These are phyloP conservation scores for Engystomops pustulosus DNA, from an alignment of 2,113 vertebrate genomes.

Conservation along the genomic window DNA sequence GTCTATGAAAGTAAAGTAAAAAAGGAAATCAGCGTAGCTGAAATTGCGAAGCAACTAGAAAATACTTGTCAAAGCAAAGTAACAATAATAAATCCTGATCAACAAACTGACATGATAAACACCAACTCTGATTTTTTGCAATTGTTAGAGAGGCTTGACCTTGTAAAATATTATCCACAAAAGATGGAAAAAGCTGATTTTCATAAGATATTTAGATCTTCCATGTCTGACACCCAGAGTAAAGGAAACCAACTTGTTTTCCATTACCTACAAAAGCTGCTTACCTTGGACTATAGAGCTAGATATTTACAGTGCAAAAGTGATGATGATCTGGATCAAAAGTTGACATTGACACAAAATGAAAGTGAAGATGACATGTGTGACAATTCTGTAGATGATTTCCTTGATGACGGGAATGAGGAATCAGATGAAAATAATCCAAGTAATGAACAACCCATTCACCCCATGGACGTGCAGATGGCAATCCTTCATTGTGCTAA, in stretches of 20 bases:
- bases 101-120: conserved; percentile 11
- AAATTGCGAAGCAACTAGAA: conserved; percentile 58
- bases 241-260: conserved; percentile 64
- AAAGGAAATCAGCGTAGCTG: conserved; percentile 20
- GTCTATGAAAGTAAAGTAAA: conserved; percentile 55
- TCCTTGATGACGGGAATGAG: conserved; percentile 25
- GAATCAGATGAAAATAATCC: not conserved
- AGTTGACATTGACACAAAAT: not conserved
- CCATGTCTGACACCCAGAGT: conserved; percentile 61
- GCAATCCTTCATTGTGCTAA: conserved; percentile 76
- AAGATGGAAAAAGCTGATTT: conserved; percentile 65
- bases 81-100: not conserved
- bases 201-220: conserved; percentile 65
- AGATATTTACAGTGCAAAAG: conserved; percentile 67
- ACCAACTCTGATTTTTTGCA: conserved; percentile 29
- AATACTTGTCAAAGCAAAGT: conserved; percentile 38
- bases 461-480: conserved; percentile 80
- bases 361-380: no score
- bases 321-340: not conserved
- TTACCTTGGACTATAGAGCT: conserved; percentile 66
- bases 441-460: conserved; percentile 56
- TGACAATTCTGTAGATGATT: conserved; percentile 54
- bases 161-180: conserved; percentile 61
- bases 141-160: conserved; percentile 57
- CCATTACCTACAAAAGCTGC: conserved; percentile 69